These are phyloP conservation scores for Lytechinus pictus DNA, from an alignment of 35 echinoderm and acorn worm species.

Conservation along the genomic window DNA sequence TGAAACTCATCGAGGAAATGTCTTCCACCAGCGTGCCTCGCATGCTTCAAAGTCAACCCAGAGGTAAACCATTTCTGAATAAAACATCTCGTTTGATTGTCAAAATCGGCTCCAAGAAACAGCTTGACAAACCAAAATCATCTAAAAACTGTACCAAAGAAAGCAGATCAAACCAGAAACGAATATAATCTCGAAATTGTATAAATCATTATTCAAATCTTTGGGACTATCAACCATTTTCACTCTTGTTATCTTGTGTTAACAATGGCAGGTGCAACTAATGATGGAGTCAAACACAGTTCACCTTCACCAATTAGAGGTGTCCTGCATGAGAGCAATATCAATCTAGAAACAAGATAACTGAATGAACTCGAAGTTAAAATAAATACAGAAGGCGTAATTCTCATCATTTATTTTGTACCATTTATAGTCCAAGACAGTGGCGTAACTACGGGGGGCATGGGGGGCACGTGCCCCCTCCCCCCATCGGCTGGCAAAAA, in stretches of 20 bases:
- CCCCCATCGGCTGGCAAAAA: too few species aligned
- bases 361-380: neutral
- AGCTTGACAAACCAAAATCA: neutral
- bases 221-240: neutral
- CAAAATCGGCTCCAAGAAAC: neutral
- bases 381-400: neutral
- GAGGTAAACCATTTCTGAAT: neutral
- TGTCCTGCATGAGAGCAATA: neutral
- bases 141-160: neutral
- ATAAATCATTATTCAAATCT: slow-evolving; percentile 4
- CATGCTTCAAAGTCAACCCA: neutral
- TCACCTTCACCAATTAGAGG: neutral
- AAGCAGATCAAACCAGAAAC: neutral
- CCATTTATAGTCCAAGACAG: neutral
- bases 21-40: neutral
- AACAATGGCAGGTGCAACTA: neutral
- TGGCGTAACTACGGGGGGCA: too few species aligned
- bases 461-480: too few species aligned
- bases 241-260: neutral
- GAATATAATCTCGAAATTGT: neutral
- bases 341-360: neutral
- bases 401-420: neutral
- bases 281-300: neutral
- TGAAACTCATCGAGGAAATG: neutral
- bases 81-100: neutral